Base-by-base conservation (phyloP, 2,797 vertebrate genomes). In the Catostomus latipinnis region DNA sequence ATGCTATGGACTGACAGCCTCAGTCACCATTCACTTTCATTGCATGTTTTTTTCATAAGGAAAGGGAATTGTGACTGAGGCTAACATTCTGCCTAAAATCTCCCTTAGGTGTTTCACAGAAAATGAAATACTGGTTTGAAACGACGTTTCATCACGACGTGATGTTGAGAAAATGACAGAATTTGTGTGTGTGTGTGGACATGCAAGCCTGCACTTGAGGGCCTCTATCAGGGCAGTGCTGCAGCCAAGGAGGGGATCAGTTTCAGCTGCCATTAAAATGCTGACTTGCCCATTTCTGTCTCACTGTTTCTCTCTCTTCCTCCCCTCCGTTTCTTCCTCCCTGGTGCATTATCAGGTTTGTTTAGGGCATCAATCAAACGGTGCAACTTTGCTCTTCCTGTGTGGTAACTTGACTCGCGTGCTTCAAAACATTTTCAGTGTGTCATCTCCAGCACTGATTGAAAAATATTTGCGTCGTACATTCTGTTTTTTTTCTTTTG, bases 261-360 rank as follows among this genome's bases (percentile, higher is more conserved):
- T 91, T 92, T 91, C 90, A 92, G 91, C 88, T 90, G 90, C 88
- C 90, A 85, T 79, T 78, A 84, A 85, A 79, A 49, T 62, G 81
- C 86, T 85, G 90, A 87, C 86, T 87, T 84, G 69, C 77, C 70
- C 12, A 67, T 14, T 18, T n/a, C 54, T 56, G 7, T 45, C 43
- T 66, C 52, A 63, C n/a, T 67, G 16, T n/a, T 13, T 63, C 13
- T 22, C 50, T 66, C 45, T 71, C 62, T 6, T 0, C 72, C 62
- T 85, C 85, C 86, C 82, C 83, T 63, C 61, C 1, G 7, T 43
- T 60, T 13, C 63, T 77, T 71, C 22, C 62, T 62, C 73, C 43
- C 69, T 61, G 12, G 48, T 66, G 81, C 16, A 82, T 57, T 81
- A 85, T 81, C 58, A 70, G 66, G 77, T 56, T 62, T 68, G 81